Evolutionary conservation across 2,113 vertebrate genomes (phyloP).

Genomic region (Oxyura jamaicensis): DNA sequence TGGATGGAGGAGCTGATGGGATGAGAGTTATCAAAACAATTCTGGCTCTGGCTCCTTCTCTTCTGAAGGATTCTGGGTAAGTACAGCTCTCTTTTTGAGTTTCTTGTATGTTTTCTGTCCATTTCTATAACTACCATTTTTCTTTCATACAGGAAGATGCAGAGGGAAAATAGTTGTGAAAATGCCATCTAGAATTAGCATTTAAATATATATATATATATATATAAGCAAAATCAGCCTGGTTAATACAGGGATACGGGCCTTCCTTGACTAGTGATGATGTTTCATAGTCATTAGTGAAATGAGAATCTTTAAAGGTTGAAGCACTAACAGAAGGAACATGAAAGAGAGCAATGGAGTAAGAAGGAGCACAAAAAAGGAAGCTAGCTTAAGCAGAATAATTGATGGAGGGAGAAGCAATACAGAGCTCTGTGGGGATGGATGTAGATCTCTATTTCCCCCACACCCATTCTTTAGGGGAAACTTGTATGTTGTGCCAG

Average conservation of each 20-base stretch:
- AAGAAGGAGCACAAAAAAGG: too few relatives aligned
- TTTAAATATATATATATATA: background rate
- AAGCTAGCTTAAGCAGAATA: background rate
- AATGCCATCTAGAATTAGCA: background rate
- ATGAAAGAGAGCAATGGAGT: background rate
- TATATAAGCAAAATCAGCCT: background rate
- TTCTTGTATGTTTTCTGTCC: background rate
- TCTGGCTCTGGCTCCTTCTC: conserved; percentile 80
- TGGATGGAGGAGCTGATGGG: conserved; percentile 91
- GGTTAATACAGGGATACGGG: background rate
- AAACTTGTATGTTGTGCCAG: background rate
- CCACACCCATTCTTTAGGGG: background rate
- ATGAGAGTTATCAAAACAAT: conserved; percentile 85
- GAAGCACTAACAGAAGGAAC: background rate
- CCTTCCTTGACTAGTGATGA: background rate
- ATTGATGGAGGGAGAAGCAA: background rate
- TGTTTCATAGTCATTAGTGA: background rate
- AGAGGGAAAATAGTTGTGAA: background rate
- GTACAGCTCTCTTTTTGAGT: background rate
- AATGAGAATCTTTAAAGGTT: background rate
- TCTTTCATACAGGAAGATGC: background rate
- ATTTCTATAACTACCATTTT: background rate
- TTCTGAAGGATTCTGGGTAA: conserved; percentile 87
- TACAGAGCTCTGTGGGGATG: background rate
- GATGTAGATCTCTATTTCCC: background rate